phyloP scores from a whole-genome alignment of 1,140 invertebrate species.

The Calephelis virginiensis region DNA sequence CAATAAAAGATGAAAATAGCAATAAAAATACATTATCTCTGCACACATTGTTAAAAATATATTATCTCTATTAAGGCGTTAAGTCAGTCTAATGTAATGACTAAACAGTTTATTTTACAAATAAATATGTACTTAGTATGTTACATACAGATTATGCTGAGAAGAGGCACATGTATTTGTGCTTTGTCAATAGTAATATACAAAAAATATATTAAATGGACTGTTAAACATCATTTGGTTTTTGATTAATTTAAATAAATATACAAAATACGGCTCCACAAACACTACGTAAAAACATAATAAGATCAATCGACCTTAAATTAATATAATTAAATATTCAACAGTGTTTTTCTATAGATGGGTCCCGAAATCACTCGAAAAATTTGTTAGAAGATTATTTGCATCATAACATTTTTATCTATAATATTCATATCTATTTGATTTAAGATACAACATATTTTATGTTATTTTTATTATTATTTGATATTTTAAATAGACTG shows the following conservation, averaged over 20 bases:
- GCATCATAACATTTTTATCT: no score
- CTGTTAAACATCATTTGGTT: conserved; percentile 4
- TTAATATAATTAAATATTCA: background rate
- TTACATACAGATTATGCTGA: conserved; percentile 32
- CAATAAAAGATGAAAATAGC: conserved; percentile 52
- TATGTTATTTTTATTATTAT: no score
- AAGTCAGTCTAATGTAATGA: conserved; percentile 69
- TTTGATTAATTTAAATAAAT: background rate
- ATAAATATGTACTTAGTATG: conserved; percentile 36
- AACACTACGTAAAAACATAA: background rate
- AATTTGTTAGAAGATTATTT: no score
- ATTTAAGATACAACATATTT: no score
- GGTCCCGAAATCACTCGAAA: no score
- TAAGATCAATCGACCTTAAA: background rate
- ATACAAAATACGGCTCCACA: background rate
- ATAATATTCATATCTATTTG: no score
- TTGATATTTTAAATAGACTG: no score
- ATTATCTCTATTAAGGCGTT: conserved; percentile 46
- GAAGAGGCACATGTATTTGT: conserved; percentile 30
- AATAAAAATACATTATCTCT: conserved; percentile 29
- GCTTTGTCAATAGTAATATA: conserved; percentile 8
- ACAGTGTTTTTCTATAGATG: no score
- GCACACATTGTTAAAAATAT: conserved; percentile 49
- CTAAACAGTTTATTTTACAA: conserved; percentile 44
- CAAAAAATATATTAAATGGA: background rate